Evolutionary conservation across 2,797 vertebrate species (phyloP), one percentile per base, ranked within the genome.

Genomic region (Champsocephalus gunnari): DNA sequence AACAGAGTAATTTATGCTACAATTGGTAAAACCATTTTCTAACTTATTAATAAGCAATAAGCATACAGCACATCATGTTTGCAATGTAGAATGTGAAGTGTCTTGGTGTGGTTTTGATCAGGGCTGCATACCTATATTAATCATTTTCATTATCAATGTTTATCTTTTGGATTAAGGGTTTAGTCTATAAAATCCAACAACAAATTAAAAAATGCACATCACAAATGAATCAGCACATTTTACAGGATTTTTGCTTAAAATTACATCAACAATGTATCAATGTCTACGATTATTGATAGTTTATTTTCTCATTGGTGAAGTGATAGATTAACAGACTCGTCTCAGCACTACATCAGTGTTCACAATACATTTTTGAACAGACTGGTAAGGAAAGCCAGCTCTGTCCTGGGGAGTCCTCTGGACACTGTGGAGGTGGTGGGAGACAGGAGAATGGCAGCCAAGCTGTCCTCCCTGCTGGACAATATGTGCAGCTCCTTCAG

Each of bases 261-360:
- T 54, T 8, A 54, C 21, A 28, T 28, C 21, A 54, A 54, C 12
- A 54, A 14, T 28, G 6, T 28, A 54, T 28, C 5, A 28, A 28
- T 44, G n/a, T 43, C 19, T 3, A 3, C 12, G 43, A 59, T 43
- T 44, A 5, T 44, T 44, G 38, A 17, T 12, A 7, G n/a, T 59
- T 44, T 0, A 21, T 43, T 13, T 59, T 43, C n/a, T 19, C 4
- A 0, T 59, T 12, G 3, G 0, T n/a, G 19, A 19, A 12, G 0
- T 54, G 28, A 28, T 28, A 28, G 21, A 44, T 28, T 28, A 28
- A 28, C 19, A 45, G 19, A 60, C 21, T 60, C 9, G 28, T 58
- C 65, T 64, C 9, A 41, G 43, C 19, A 4, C 11, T 21, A 51
- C n/a, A 48, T 63, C 41, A 56, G 17, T 53, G 17, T 66, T 66